These are phyloP conservation scores for Lysandra coridon DNA, from an alignment of 2,888 invertebrate genomes.

Conservation along the genomic window DNA sequence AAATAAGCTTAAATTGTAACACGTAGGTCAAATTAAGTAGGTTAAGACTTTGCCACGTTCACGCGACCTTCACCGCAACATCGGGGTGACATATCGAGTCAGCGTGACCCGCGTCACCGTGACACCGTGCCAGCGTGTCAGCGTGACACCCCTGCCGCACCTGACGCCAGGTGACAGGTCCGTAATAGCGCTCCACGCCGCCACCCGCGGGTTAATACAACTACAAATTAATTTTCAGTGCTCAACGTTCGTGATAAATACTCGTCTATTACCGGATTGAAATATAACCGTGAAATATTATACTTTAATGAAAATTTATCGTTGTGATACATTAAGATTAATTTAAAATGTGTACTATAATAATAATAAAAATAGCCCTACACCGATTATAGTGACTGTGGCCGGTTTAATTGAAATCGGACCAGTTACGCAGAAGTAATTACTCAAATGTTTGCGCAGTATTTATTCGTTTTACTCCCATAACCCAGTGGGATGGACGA, in stretches of 20 bases:
- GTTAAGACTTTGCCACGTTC: neutral
- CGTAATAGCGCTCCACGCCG: neutral
- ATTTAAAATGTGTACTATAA: no score
- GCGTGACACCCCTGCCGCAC: neutral
- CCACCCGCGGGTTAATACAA: neutral
- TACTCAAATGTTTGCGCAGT: no score
- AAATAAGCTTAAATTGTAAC: neutral
- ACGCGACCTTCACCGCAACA: conserved; percentile 9
- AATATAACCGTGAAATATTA: neutral
- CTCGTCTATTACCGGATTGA: neutral
- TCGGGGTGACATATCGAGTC: conserved; percentile 7
- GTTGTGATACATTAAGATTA: no score
- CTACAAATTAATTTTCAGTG: neutral
- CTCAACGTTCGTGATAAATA: neutral
- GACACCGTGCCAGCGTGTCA: neutral
- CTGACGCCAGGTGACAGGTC: neutral
- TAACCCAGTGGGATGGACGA: no score
- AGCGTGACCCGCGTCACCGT: conserved; percentile 18
- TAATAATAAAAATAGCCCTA: no score
- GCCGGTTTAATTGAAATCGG: no score
- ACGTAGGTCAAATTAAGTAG: neutral
- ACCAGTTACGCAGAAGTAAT: no score
- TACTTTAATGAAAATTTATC: neutral
- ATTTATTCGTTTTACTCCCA: no score
- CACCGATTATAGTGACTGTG: no score